These are phyloP conservation scores for Propithecus perrieri DNA, from an alignment of 2,797 vertebrate species.

Conservation along the genomic window DNA sequence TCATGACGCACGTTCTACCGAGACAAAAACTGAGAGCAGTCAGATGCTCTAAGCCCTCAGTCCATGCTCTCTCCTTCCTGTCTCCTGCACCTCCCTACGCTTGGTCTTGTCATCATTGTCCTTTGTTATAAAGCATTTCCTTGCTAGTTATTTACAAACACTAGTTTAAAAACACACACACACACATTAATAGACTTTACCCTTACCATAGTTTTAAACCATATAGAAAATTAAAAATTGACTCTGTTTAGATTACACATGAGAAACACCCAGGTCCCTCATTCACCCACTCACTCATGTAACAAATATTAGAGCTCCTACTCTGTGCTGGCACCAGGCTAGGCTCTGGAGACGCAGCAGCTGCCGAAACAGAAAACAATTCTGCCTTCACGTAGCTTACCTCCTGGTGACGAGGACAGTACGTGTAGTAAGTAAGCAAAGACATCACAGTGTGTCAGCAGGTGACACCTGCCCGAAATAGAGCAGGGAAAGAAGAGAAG, in stretches of 20 bases:
- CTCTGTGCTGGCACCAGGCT: background rate
- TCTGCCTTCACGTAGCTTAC: background rate
- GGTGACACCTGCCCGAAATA: fast-evolving
- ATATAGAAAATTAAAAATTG: background rate
- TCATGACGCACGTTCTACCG: fast-evolving
- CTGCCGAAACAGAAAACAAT: background rate
- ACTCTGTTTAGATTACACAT: background rate
- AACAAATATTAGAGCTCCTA: background rate
- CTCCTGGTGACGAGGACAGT: background rate
- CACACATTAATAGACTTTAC: background rate
- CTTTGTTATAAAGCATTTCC: background rate
- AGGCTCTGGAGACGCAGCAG: background rate
- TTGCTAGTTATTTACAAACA: background rate
- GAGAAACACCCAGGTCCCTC: background rate
- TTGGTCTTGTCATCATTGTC: fast-evolving
- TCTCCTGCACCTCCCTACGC: background rate
- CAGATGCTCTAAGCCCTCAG: background rate
- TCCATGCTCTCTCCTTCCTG: fast-evolving
- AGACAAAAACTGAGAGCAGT: fast-evolving
- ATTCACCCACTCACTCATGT: background rate
- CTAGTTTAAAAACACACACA: background rate
- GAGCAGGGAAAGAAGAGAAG: background rate
- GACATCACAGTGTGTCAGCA: fast-evolving
- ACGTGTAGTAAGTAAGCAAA: no score
- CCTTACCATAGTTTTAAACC: background rate